phyloP scores from a whole-genome alignment of 1,140 invertebrate species.

The Grapholita molesta region DNA sequence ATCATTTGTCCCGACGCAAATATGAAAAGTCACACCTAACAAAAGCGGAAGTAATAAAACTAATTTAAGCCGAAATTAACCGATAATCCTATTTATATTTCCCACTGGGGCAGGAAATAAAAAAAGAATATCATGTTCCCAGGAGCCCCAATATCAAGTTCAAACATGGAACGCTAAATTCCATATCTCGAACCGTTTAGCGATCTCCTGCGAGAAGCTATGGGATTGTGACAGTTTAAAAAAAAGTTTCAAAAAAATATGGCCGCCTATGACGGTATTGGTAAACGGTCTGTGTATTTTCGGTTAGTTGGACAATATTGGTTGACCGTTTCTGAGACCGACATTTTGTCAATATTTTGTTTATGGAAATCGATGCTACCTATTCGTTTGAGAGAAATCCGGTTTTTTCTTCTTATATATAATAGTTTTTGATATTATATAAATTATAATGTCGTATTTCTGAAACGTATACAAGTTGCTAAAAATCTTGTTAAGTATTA shows the following conservation, averaged over 20 bases:
- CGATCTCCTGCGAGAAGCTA: conserved; percentile 36
- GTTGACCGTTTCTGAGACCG: background rate
- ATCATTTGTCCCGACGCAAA: background rate
- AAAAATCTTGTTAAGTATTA: too few species aligned
- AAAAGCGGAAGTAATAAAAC: conserved; percentile 25
- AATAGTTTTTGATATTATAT: too few species aligned
- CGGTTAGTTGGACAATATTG: conserved; percentile 2
- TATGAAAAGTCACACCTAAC: conserved; percentile 38
- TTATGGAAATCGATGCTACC: background rate
- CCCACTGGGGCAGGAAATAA: conserved; percentile 51
- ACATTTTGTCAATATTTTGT: background rate
- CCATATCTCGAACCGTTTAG: conserved; percentile 57
- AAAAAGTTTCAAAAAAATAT: background rate
- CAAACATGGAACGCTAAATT: conserved; percentile 54
- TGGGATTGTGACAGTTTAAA: conserved; percentile 6
- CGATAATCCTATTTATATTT: conserved; percentile 51
- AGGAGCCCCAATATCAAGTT: conserved; percentile 53
- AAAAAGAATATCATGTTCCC: conserved; percentile 42
- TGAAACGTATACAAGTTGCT: too few species aligned
- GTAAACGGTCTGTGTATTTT: background rate
- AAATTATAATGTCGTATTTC: too few species aligned
- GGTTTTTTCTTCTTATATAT: too few species aligned
- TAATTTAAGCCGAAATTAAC: conserved; percentile 20
- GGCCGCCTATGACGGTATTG: background rate
- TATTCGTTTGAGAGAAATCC: background rate